phyloP scores from a whole-genome alignment of 1,140 invertebrate genomes.

The Trichoplusia ni region DNA sequence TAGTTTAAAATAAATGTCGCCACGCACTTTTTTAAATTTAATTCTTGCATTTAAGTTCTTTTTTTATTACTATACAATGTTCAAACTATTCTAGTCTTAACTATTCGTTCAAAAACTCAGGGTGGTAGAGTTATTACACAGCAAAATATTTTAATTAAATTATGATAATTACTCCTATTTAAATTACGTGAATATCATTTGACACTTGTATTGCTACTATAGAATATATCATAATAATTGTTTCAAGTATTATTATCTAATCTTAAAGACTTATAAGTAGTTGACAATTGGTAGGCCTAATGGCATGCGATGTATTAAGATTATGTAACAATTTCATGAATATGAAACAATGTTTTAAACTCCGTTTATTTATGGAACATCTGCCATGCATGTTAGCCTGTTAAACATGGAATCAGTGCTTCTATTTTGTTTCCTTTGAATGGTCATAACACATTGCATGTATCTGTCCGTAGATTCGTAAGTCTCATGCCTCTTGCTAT shows the following conservation, averaged over 20 bases:
- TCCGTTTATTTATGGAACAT: background rate
- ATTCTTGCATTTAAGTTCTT: too few species aligned
- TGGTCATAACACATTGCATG: slow-evolving; percentile 65
- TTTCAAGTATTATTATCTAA: background rate
- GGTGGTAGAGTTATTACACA: too few species aligned
- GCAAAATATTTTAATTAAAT: too few species aligned
- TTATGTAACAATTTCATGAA: slow-evolving; percentile 1
- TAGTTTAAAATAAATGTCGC: too few species aligned
- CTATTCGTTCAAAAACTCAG: too few species aligned
- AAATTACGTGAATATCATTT: background rate
- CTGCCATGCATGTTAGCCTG: slow-evolving; percentile 45
- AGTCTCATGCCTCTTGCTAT: slow-evolving; percentile 28
- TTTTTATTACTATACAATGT: too few species aligned
- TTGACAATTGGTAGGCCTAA: background rate
- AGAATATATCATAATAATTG: background rate
- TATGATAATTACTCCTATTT: background rate
- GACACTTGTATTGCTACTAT: background rate
- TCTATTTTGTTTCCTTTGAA: slow-evolving; percentile 57
- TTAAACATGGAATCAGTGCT: slow-evolving; percentile 46
- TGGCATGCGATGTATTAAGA: background rate
- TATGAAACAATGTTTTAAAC: background rate
- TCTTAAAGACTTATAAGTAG: background rate
- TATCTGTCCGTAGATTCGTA: slow-evolving; percentile 48
- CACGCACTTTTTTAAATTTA: too few species aligned
- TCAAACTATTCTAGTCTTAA: too few species aligned